Conservation (phyloP, 2,888 invertebrate species). For the Plagiodera versicolora region DNA sequence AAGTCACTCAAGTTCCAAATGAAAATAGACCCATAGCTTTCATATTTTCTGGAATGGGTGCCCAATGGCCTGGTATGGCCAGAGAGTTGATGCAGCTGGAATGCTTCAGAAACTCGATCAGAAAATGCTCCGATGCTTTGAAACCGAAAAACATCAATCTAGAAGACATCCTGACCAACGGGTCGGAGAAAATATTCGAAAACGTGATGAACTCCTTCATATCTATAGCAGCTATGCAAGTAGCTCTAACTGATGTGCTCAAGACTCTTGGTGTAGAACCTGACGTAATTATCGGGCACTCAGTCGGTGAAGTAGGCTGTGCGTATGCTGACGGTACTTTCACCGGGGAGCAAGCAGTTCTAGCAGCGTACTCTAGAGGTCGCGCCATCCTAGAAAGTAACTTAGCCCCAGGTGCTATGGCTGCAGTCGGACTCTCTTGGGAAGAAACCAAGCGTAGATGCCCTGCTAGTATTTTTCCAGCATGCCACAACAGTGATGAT, state of each 20-base stretch:
- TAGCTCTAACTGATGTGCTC: constrained; percentile 91
- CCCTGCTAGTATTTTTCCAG: constrained; percentile 79
- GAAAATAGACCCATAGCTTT: constrained; percentile 88
- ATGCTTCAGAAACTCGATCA: constrained; percentile 76
- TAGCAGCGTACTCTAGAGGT: constrained; percentile 94
- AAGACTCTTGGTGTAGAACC: constrained; percentile 75
- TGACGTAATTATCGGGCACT: constrained; percentile 96
- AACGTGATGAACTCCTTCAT: constrained; percentile 90
- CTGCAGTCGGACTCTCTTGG: constrained; percentile 90
- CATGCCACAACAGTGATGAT: constrained; percentile 94
- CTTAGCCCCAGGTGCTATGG: constrained; percentile 81
- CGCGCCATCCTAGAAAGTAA: constrained; percentile 77
- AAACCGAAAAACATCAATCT: constrained; percentile 81
- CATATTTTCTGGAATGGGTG: constrained; percentile 97
- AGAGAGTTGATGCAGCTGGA: constrained; percentile 82
- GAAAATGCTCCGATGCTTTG: constrained; percentile 74
- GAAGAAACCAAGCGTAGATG: constrained; percentile 74
- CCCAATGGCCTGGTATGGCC: constrained; percentile 97
- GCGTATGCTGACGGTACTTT: constrained; percentile 96
- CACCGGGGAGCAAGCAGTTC: constrained; percentile 89
- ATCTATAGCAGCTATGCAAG: constrained; percentile 93
- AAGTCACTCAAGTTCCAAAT: constrained; percentile 56
- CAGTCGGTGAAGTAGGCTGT: constrained; percentile 90
- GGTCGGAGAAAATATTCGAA: constrained; percentile 76
- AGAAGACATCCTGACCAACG: constrained; percentile 74